A percentile compares a stretch with the other conserved stretches of the same genome.
Evolutionary conservation across 2,797 vertebrate species (phyloP).

Genomic region (Platalea minor): DNA sequence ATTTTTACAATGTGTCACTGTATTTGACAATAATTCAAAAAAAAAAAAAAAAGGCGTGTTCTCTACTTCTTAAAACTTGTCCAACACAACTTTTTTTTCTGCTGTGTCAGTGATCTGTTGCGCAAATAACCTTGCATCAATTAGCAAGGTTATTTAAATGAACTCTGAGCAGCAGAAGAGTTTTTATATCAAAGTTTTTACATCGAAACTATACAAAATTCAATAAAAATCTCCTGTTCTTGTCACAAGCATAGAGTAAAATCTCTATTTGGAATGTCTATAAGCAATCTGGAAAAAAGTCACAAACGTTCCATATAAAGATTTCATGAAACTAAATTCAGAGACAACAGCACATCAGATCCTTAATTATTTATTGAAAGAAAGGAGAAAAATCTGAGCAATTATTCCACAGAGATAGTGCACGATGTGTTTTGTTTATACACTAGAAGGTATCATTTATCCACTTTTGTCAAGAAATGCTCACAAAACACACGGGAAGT

Average conservation of each 20-base stretch:
- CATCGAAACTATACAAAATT: neutral
- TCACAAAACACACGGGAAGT: neutral
- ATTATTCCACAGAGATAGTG: neutral
- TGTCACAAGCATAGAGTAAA: neutral
- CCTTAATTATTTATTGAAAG: conserved; percentile 21
- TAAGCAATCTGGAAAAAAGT: neutral
- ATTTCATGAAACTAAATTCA: conserved; percentile 9
- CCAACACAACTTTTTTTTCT: neutral
- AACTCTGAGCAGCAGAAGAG: neutral
- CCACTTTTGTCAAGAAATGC: neutral
- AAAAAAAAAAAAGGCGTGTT: neutral
- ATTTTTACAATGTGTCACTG: neutral
- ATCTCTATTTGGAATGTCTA: neutral
- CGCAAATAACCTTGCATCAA: conserved; percentile 19
- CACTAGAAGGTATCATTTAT: neutral
- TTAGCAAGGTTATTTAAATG: conserved; percentile 23
- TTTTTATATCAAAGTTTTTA: no score
- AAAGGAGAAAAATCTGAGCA: neutral
- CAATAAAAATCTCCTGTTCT: neutral
- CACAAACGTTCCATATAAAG: neutral
- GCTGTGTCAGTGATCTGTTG: neutral
- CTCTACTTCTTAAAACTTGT: neutral
- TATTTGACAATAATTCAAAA: neutral
- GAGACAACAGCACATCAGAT: neutral
- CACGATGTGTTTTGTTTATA: neutral